phyloP scores from a whole-genome alignment of 2,113 vertebrate genomes.

The Pterophyllum scalare region DNA sequence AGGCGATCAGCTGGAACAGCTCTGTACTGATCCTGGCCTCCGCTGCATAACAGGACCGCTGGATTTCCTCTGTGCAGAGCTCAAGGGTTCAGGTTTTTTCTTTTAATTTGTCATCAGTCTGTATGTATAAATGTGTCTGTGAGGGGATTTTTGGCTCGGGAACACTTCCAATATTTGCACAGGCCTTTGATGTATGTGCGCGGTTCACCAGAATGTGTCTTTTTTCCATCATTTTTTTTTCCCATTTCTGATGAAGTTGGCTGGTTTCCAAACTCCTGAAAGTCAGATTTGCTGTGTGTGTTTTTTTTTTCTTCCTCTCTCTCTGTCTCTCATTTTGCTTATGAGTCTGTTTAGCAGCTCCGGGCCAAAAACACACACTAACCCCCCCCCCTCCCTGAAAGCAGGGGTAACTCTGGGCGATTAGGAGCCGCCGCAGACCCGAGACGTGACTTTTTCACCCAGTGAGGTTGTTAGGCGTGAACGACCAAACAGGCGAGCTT shows the following conservation, averaged over 20 bases:
- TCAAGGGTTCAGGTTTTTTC: conserved; percentile 2
- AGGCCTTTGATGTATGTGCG: conserved; percentile 53
- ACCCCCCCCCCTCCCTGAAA: neutral
- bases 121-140: conserved; percentile 36
- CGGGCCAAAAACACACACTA: conserved; percentile 39
- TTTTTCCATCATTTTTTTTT: conserved; percentile 28
- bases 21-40: neutral
- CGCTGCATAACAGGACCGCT: neutral
- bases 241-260: conserved; percentile 77
- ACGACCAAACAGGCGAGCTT: conserved; percentile 21
- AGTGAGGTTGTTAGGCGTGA: conserved; percentile 34
- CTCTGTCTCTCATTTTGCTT: conserved; percentile 44
- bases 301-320: neutral
- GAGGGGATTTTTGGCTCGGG: conserved; percentile 56
- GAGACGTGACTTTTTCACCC: conserved; percentile 61
- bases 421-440: conserved; percentile 42
- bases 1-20: neutral
- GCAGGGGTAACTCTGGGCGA: conserved; percentile 41
- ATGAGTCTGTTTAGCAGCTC: conserved; percentile 63
- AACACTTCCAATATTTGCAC: conserved; percentile 62
- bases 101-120: conserved; percentile 8
- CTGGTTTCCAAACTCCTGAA: conserved; percentile 69
- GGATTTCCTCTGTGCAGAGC: conserved; percentile 5
- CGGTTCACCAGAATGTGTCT: conserved; percentile 57
- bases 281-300: conserved; percentile 67